Percentiles rank a stretch among this genome's conserved stretches.
These are phyloP conservation scores for human (Homo sapiens) DNA, from an alignment of 2,113 vertebrate species.

Conservation along the genomic window GRCh38 chr13:64591001-64591500, in stretches of 20 bases:
- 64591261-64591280: background rate
- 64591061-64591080: background rate
- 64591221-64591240: background rate
- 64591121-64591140: background rate
- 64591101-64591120: background rate
- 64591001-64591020: background rate
- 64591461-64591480: background rate
- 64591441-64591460: background rate
- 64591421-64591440: background rate
- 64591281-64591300: background rate
- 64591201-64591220: background rate
- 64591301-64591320: background rate
- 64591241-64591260: background rate
- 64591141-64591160: background rate
- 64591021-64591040: background rate
- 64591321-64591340: background rate
- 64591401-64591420: background rate
- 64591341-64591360: background rate
- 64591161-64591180: background rate
- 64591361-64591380: background rate
- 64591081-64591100: background rate
- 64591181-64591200: background rate
- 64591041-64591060: background rate
- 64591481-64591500: background rate
- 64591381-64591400: no score